Conservation (phyloP, 2,113 vertebrate genomes). For the Erythrocercus mccallii region DNA sequence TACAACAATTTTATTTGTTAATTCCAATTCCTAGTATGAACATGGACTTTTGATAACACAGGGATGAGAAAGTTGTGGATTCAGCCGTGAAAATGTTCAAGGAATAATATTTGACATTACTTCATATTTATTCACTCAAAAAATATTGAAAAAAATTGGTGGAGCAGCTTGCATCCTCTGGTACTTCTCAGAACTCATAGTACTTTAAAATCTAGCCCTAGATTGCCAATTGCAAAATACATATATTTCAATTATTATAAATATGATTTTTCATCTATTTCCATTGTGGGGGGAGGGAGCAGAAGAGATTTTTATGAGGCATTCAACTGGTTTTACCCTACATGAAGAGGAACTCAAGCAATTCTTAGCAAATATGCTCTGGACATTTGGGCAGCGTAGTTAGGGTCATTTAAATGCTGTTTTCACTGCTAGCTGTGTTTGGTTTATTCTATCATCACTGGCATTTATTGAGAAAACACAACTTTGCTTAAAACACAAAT, state of each 20-base stretch:
- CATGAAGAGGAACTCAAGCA: neutral
- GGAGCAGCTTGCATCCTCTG: neutral
- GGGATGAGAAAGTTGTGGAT: neutral
- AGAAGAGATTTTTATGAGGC: neutral
- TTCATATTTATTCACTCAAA: neutral
- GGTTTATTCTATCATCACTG: neutral
- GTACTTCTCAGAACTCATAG: neutral
- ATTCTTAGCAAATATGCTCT: neutral
- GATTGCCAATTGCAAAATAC: neutral
- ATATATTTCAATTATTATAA: neutral
- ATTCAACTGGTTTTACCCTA: neutral
- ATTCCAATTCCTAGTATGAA: neutral
- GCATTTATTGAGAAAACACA: neutral
- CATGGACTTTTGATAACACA: neutral
- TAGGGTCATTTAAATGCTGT: neutral
- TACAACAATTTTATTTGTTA: neutral
- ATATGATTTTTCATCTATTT: neutral
- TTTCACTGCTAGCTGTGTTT: neutral
- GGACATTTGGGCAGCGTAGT: neutral
- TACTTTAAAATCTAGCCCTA: neutral
- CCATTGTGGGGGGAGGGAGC: accelerated
- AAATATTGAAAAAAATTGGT: neutral
- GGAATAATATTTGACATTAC: neutral
- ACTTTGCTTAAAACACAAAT: neutral
- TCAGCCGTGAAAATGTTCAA: neutral